Evolutionary conservation across 1,140 invertebrate genomes (phyloP), one percentile per base, ranked within the genome.

Genomic region (Philaenus spumarius): DNA sequence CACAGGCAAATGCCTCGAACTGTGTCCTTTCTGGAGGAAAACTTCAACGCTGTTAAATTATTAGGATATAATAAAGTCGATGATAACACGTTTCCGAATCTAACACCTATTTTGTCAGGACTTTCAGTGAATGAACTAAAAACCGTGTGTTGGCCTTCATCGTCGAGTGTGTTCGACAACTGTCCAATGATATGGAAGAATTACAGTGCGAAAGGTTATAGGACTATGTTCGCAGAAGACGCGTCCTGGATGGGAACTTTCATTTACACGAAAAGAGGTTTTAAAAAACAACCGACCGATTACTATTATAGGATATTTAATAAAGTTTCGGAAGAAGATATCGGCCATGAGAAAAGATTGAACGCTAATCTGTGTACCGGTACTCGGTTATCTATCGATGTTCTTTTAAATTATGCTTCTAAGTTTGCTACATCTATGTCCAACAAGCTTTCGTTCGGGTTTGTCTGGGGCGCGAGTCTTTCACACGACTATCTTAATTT

Each of bases 101-200:
- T 92, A 20, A 85, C 92, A 77, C 84, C 89, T 0, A 70, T 86
- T 2, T 71, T 91, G 20, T 85, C 82, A 1, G 89, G 89, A 1
- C 75, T 78, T 42, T 81, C 70, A 68, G 66, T 73, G 45, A 61
- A 64, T 12, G 71, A 74, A 60, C 71, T 78, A 14, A 69, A 75
- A 57, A 69, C 73, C 62, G 7, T 15, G 1, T 85, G 82, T 64
- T 70, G 72, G 53, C 77, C 82, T 3, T 73, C 68, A 51, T 66
- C 65, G 23, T 55, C 70, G 0, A 74, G 73, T 37, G 73, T 71
- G 14, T 65, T 84, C 59, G 77, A 82, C 48, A 67, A 76, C 34
- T 93, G 90, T 66, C 81, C 85, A 1, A 85, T 91, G 60, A 75
- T 93, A 11, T 95, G 90, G 90, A 83, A 88, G 50, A 77, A 80